Base-by-base conservation (phyloP, 1,140 invertebrate species). In the Leptonema lineaticorne region DNA sequence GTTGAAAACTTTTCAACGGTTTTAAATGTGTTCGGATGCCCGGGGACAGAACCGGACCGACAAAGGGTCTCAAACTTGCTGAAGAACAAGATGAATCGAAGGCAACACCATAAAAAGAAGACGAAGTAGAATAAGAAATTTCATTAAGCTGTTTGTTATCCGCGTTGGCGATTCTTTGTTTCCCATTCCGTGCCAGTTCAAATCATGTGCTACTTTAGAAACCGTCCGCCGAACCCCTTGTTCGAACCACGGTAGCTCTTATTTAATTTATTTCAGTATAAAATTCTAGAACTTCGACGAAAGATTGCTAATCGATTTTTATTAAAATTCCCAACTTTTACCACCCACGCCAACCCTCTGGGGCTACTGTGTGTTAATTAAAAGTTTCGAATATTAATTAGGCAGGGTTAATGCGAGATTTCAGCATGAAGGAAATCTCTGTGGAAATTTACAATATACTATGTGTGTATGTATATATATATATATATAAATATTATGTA, bases 111-210 rank as follows among this genome's bases (percentile, higher is more conserved):
- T n/a, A n/a, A n/a, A n/a, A n/a, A n/a, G n/a, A n/a, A n/a, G n/a
- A n/a, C n/a, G n/a, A n/a, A n/a, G n/a, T n/a, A n/a, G n/a, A n/a
- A n/a, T n/a, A n/a, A 67, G 69, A 70, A 67, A 70, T 67, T 70
- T 70, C 65, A 67, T 67, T 70, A 67, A 70, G 65, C 66, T 46
- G 69, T 67, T 70, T 67, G 69, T 67, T 60, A 50, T 64, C 37
- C 30, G 30, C 14, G 50, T 11, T 30, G 16, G 24, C 64, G 56
- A 45, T 66, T 50, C 67, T 69, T 64, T 65, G 50, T 69, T 37
- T 60, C 30, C 22, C 29, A 14, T 37, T 63, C 20, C 26, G 29
- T 26, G n/a, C n/a, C n/a, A n/a, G n/a, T n/a, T n/a, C n/a, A n/a
- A n/a, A n/a, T n/a, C n/a, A n/a, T n/a, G n/a, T n/a, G n/a, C 37